Conservation (phyloP, 1,140 invertebrate genomes). For the Chlorops oryzae region DNA sequence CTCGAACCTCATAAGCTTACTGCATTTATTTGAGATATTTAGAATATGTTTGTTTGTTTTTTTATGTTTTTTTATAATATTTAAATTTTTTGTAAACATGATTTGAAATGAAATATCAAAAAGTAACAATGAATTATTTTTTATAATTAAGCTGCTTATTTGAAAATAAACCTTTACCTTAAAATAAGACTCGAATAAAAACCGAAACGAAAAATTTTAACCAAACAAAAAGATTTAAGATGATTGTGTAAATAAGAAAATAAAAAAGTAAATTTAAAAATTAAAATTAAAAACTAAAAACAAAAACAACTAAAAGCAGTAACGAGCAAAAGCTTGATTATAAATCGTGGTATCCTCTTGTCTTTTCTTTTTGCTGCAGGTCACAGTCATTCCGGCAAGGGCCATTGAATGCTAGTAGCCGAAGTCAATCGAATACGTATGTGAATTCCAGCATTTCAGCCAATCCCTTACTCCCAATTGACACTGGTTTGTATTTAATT, state of each 20-base stretch:
- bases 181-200: too few relatives aligned
- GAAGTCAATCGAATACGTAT: conserved; percentile 50
- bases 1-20: too few relatives aligned
- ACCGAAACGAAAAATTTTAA: too few relatives aligned
- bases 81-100: too few relatives aligned
- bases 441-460: conserved; percentile 72
- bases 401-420: conserved; percentile 53
- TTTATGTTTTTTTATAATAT: too few relatives aligned
- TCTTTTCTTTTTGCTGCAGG: conserved; percentile 70
- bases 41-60: too few relatives aligned
- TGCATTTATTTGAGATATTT: too few relatives aligned
- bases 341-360: conserved; percentile 53
- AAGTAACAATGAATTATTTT: too few relatives aligned
- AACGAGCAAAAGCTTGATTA: conserved; percentile 45
- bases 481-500: conserved; percentile 57
- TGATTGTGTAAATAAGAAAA: conserved; percentile 2
- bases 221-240: background rate
- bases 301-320: conserved; percentile 18
- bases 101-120: too few relatives aligned
- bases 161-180: too few relatives aligned
- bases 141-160: too few relatives aligned
- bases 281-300: conserved; percentile 15
- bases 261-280: conserved; percentile 12
- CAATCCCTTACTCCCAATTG: conserved; percentile 75
- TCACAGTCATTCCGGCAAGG: conserved; percentile 76